Evolutionary conservation across 2,888 invertebrate genomes (phyloP), one percentile per base, ranked within the genome.

Genomic region (Hipparchia semele): DNA sequence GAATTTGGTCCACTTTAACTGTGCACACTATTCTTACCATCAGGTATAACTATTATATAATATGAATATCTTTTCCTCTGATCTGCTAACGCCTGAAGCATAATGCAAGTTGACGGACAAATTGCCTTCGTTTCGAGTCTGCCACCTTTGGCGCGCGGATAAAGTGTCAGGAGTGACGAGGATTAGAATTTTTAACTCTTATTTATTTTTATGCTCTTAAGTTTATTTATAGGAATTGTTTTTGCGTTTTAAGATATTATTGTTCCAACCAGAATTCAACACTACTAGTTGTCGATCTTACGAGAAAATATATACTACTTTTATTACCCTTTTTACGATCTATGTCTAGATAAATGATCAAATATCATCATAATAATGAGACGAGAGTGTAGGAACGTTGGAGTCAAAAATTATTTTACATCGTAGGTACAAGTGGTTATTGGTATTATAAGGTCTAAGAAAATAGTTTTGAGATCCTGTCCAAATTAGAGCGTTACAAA

Each of bases 81-180:
- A 23, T 66, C 39, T 62, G 23, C 75, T 76, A 79, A 77, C 78
- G 79, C 83, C 81, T 78, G 77, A 74, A 76, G 80, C 79, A 79
- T 76, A 78, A 71, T 73, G 70, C 66, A 75, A 75, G 76, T 77
- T 86, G 87, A 88, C 81, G 84, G 81, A 80, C 79, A 88, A 90
- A 92, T 91, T 92, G 88, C 83, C 87, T 91, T 93, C 90, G 82
- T 91, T 93, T 83, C 69, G 72, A 72, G 71, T 58, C 76, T 76
- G 79, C 76, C 79, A 79, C 71, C 74, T 74, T 75, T 75, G 71
- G 74, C 70, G 64, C 51, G 72, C 58, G 76, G 59, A 74, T 72
- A 76, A 77, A 79, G 73, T 78, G 77, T 76, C 75, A 81, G 75
- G 70, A 73, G 71, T 76, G 77, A 76, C 75, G 72, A 70, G 68